Conservation (phyloP, 1,140 invertebrate species). For the Araneus ventricosus region DNA sequence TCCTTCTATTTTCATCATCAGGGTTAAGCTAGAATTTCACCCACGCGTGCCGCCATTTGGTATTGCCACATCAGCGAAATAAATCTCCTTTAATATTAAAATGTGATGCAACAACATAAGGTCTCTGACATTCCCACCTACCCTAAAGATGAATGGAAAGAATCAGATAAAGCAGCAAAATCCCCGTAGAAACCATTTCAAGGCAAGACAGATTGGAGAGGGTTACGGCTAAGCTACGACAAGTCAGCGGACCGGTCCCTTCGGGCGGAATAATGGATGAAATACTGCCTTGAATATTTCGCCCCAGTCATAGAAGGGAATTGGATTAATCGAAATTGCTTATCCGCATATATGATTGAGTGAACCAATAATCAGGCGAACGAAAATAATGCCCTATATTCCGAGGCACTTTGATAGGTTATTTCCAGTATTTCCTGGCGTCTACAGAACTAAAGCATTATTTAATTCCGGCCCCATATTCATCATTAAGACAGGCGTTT, state of each 20-base stretch:
- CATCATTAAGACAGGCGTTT: no score
- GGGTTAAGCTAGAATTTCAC: background rate
- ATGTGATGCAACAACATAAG: slow-evolving; percentile 10
- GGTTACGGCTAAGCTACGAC: slow-evolving; percentile 19
- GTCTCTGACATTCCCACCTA: slow-evolving; percentile 33
- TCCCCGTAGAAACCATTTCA: slow-evolving; percentile 11
- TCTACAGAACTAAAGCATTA: no score
- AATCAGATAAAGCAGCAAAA: slow-evolving; percentile 33
- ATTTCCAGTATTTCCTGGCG: slow-evolving; percentile 7
- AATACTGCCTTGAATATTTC: slow-evolving; percentile 47
- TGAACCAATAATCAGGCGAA: slow-evolving; percentile 29
- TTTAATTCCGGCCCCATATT: no score
- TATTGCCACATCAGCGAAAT: background rate
- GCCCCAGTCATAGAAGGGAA: background rate
- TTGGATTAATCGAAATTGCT: slow-evolving; percentile 28
- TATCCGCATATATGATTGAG: slow-evolving; percentile 30
- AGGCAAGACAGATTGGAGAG: slow-evolving; percentile 23
- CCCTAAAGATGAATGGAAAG: slow-evolving; percentile 50
- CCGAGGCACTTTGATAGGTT: background rate
- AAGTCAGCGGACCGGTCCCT: background rate
- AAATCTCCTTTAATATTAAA: slow-evolving; percentile 28
- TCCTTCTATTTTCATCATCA: background rate
- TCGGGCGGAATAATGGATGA: slow-evolving; percentile 49
- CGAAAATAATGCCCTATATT: slow-evolving; percentile 6
- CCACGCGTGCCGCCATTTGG: background rate